Percentiles rank a stretch among this genome's conserved stretches.
These are phyloP conservation scores for Calameuta pallipes DNA, from an alignment of 2,888 invertebrate genomes.

Conservation along the genomic window DNA sequence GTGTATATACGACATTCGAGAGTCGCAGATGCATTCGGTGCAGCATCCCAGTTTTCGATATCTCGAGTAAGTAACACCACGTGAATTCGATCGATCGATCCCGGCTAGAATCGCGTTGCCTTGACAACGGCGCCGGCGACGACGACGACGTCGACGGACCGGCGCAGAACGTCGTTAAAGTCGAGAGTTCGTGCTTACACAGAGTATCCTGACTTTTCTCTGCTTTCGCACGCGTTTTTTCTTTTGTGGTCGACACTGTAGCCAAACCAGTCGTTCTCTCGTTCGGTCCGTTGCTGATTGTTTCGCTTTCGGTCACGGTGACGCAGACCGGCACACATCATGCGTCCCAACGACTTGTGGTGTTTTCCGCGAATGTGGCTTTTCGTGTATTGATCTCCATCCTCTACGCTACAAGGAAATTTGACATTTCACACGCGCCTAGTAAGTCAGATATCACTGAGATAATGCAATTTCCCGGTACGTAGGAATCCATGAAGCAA, in stretches of 20 bases:
- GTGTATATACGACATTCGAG: neutral
- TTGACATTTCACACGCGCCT: slow-evolving; percentile 36
- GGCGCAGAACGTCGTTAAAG: slow-evolving; percentile 15
- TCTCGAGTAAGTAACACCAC: neutral
- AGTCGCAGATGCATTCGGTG: neutral
- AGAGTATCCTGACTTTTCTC: slow-evolving; percentile 46
- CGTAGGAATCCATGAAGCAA: slow-evolving; percentile 1
- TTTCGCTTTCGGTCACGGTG: neutral
- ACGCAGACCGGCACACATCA: neutral
- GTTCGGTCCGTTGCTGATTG: neutral
- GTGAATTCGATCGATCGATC: slow-evolving; percentile 17
- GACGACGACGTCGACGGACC: slow-evolving; percentile 12
- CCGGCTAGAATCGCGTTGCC: slow-evolving; percentile 13
- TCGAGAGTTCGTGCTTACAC: neutral
- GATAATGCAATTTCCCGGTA: neutral
- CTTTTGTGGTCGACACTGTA: neutral
- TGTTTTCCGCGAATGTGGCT: slow-evolving; percentile 44
- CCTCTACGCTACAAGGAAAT: slow-evolving; percentile 34
- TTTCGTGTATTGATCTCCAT: slow-evolving; percentile 58
- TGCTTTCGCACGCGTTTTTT: slow-evolving; percentile 32
- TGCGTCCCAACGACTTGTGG: neutral
- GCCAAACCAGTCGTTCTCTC: neutral
- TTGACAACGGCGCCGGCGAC: slow-evolving; percentile 19
- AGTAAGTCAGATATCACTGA: slow-evolving; percentile 4
- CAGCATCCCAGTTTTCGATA: slow-evolving; percentile 5